Evolutionary conservation across 2,113 vertebrate species (phyloP), one percentile per base, ranked within the genome.

Genomic region (Colinus virginianus): DNA sequence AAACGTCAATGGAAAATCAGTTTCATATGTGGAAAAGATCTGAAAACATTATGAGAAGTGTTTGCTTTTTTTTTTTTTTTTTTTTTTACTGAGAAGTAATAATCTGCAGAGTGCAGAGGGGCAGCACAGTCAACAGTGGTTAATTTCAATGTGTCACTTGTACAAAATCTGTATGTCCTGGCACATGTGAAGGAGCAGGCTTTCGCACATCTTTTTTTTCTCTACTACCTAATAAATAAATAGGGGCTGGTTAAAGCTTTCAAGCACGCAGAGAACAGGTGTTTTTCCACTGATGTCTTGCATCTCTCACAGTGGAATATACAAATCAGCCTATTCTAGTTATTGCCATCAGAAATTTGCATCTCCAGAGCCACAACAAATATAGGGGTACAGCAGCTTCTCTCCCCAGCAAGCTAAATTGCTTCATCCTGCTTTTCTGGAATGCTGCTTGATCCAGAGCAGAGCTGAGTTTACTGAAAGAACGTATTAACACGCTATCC

Each of bases 291-390:
- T 71, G 56, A 77, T 30, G 2, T 25, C 38, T 71, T 48, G 78
- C 2, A 1, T 26, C 22, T 76, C 74, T 75, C 86, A 51, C 18
- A 36, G 32, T 21, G 28, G 23, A 82, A 84, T 16, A 90, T 28
- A 71, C 46, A 93, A 87, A 78, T 66, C 59, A 61, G 30, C 61
- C 36, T 55, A 49, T 66, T 90, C 90, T 72, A 78, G 59, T 90
- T 77, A 55, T 42, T 87, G 55, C 49, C 28, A 45, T 58, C 40
- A 77, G 59, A 93, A 92, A 82, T 85, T 90, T 90, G 43, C 74
- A 81, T 64, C 18, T 64, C 51, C 67, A 68, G 56, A 74, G 62
- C 70, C 38, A 34, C 17, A 55, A 20, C 10, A 89, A 76, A 89
- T 87, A 23, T 4, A 70, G 36, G 3, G 43, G 45, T n/a, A 46